Evolutionary conservation across 2,888 invertebrate genomes (phyloP).

Genomic region (Eristalinus aeneus): DNA sequence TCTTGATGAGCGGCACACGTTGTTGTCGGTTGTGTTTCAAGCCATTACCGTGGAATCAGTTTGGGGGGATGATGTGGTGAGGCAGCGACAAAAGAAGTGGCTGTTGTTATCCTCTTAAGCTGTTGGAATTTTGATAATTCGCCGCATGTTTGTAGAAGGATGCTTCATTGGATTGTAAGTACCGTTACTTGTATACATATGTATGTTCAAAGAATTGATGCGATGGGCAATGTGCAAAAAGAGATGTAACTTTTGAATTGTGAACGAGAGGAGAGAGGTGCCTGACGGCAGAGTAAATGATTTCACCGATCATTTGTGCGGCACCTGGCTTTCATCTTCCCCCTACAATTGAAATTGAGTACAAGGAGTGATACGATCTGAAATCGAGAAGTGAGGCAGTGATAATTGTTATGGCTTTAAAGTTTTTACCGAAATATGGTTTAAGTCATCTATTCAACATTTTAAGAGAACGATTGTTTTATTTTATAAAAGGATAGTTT

Average conservation of each 20-base stretch:
- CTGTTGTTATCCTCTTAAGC: conserved; percentile 63
- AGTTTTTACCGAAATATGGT: too few relatives aligned
- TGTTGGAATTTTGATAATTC: conserved; percentile 63
- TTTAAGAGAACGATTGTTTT: too few relatives aligned
- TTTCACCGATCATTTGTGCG: conserved; percentile 43
- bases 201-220: conserved; percentile 24
- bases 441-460: too few relatives aligned
- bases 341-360: too few relatives aligned
- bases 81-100: conserved; percentile 12
- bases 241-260: background rate
- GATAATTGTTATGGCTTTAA: too few relatives aligned
- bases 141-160: conserved; percentile 69
- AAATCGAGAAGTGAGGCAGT: too few relatives aligned
- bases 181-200: background rate
- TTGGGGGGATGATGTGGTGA: background rate
- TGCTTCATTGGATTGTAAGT: conserved; percentile 36
- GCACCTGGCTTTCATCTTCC: conserved; percentile 40
- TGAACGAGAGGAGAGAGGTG: background rate
- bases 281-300: conserved; percentile 3
- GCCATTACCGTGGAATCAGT: conserved; percentile 46
- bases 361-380: too few relatives aligned
- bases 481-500: too few relatives aligned
- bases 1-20: conserved; percentile 53
- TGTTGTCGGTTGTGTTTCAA: conserved; percentile 49
- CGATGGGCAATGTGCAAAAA: background rate